Conservation (phyloP, 2,888 invertebrate species). For the Dryocosmus kuriphilus region DNA sequence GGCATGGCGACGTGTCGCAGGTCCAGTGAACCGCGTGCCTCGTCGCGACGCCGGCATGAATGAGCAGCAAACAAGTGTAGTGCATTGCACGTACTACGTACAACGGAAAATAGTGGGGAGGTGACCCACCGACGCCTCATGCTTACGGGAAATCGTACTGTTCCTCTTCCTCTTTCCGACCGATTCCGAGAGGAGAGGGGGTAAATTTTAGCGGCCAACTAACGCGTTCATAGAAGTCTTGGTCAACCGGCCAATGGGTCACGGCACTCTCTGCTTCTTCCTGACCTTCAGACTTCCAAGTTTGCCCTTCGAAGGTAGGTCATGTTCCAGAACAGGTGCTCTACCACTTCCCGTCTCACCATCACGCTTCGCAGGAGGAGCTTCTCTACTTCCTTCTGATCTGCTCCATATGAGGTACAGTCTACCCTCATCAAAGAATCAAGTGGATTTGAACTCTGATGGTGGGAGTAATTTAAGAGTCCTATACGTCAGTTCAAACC, state of each 20-base stretch:
- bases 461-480: background rate
- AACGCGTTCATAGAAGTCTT: slow-evolving; percentile 10
- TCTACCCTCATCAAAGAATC: background rate
- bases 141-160: slow-evolving; percentile 60
- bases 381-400: background rate
- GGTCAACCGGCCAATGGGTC: slow-evolving; percentile 32
- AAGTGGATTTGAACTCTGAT: background rate
- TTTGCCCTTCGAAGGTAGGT: background rate
- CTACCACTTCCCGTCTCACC: background rate
- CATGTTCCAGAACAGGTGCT: slow-evolving; percentile 1
- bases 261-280: background rate
- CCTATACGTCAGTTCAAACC: no score
- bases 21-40: slow-evolving; percentile 51
- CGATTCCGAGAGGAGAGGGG: background rate
- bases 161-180: slow-evolving; percentile 59
- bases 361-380: background rate
- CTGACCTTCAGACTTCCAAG: background rate
- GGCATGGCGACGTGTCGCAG: slow-evolving; percentile 29
- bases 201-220: slow-evolving; percentile 31
- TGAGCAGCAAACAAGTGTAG: slow-evolving; percentile 64
- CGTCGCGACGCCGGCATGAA: slow-evolving; percentile 64
- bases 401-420: background rate
- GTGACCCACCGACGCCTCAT: slow-evolving; percentile 60
- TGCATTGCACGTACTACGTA: slow-evolving; percentile 37
- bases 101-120: slow-evolving; percentile 67